Percentiles rank a stretch among this genome's conserved stretches.
Conservation (phyloP, 1,140 invertebrate genomes). For the Panulirus ornatus region DNA sequence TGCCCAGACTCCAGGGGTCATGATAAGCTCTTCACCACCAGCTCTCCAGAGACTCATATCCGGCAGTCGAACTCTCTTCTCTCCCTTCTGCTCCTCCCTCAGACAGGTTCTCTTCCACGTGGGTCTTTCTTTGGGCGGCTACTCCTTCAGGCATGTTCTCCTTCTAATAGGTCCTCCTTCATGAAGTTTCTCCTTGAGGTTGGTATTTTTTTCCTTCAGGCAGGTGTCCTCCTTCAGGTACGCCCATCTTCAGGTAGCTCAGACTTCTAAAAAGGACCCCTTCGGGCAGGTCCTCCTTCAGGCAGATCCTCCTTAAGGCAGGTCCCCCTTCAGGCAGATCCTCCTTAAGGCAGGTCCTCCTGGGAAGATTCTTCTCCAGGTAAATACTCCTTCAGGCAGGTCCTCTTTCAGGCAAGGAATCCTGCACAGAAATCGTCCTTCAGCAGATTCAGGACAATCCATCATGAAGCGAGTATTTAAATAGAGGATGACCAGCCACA, state of each 20-base stretch:
- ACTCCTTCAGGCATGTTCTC: not conserved
- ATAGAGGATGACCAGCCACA: too few species aligned
- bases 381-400: too few species aligned
- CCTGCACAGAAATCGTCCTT: too few species aligned
- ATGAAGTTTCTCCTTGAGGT: not conserved
- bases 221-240: not conserved
- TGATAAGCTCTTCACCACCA: not conserved
- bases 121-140: not conserved
- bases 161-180: not conserved
- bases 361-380: too few species aligned
- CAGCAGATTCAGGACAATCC: too few species aligned
- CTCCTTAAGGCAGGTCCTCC: not conserved
- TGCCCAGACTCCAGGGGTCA: not conserved
- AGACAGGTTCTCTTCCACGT: not conserved
- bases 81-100: not conserved
- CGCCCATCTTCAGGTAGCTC: not conserved
- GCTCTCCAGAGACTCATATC: not conserved
- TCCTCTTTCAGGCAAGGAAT: too few species aligned
- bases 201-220: too few species aligned
- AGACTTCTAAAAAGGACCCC: too few species aligned
- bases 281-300: not conserved
- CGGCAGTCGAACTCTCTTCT: too few species aligned
- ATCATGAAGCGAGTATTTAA: too few species aligned
- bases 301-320: not conserved
- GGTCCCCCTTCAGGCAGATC: not conserved